These are phyloP conservation scores for Cryptocephalus primarius DNA, from an alignment of 2,888 invertebrate species.

Conservation along the genomic window DNA sequence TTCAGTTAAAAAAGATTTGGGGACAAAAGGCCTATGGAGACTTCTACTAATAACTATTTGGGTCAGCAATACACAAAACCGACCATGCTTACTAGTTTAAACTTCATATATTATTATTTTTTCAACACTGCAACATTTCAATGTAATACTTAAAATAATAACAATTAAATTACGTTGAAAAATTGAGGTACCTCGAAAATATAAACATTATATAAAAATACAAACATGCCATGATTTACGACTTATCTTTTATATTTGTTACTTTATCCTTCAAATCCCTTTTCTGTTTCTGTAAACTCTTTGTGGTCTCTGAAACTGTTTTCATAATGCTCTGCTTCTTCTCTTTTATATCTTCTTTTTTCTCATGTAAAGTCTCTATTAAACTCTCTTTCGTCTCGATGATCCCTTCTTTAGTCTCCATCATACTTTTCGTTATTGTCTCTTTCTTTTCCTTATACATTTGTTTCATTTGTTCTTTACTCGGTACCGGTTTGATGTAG, in stretches of 20 bases:
- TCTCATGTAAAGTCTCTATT: conserved; percentile 20
- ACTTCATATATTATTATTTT: too few relatives aligned
- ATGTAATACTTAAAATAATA: too few relatives aligned
- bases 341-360: conserved; percentile 30
- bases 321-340: conserved; percentile 49
- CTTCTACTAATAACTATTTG: too few relatives aligned
- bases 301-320: conserved; percentile 11
- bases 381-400: conserved; percentile 20
- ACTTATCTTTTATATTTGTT: not conserved
- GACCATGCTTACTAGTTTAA: too few relatives aligned
- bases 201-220: too few relatives aligned
- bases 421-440: conserved; percentile 48
- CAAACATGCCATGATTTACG: not conserved
- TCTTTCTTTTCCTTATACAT: conserved; percentile 52
- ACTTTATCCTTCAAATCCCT: conserved; percentile 3
- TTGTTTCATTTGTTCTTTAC: conserved; percentile 49
- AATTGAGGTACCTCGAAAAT: too few relatives aligned
- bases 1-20: too few relatives aligned
- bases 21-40: too few relatives aligned
- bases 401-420: conserved; percentile 39
- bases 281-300: conserved; percentile 7
- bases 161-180: too few relatives aligned
- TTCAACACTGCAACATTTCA: too few relatives aligned
- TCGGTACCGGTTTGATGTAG: conserved; percentile 73
- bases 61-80: too few relatives aligned